phyloP scores from a whole-genome alignment of 2,888 invertebrate species.

The Ormia ochracea region DNA sequence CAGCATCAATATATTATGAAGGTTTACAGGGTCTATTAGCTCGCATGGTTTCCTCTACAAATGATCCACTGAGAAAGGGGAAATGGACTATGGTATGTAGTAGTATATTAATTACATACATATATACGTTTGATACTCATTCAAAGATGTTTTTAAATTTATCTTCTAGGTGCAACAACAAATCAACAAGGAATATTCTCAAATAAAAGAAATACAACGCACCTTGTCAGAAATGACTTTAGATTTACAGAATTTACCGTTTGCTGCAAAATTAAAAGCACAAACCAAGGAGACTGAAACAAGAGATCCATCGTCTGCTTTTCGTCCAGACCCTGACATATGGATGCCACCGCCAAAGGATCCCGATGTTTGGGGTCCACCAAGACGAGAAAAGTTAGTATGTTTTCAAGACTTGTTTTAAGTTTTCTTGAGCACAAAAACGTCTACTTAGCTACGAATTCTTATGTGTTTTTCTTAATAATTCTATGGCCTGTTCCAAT shows the following conservation, averaged over 20 bases:
- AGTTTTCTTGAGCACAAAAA: not conserved
- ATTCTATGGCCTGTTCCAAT: too few relatives aligned
- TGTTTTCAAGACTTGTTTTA: not conserved
- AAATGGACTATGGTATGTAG: constrained; percentile 90
- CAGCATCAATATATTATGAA: constrained; percentile 94
- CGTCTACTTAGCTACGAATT: too few relatives aligned
- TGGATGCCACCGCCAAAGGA: constrained; percentile 85
- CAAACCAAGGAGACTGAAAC: constrained; percentile 73
- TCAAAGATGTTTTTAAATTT: too few relatives aligned
- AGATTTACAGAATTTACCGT: constrained; percentile 76
- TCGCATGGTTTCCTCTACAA: constrained; percentile 86
- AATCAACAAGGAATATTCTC: constrained; percentile 92
- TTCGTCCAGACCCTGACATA: constrained; percentile 85
- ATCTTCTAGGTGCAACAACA: constrained; percentile 87
- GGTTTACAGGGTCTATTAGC: constrained; percentile 94
- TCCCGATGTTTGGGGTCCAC: constrained; percentile 92
- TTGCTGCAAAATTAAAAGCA: constrained; percentile 76
- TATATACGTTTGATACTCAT: too few relatives aligned
- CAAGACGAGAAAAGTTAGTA: constrained; percentile 86
- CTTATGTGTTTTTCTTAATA: too few relatives aligned
- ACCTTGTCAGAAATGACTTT: constrained; percentile 76
- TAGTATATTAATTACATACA: too few relatives aligned
- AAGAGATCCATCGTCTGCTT: constrained; percentile 78
- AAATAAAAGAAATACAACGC: constrained; percentile 84
- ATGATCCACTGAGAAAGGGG: constrained; percentile 87